Evolutionary conservation across 2,888 invertebrate genomes (phyloP).

Genomic region (Encarsia formosa): DNA sequence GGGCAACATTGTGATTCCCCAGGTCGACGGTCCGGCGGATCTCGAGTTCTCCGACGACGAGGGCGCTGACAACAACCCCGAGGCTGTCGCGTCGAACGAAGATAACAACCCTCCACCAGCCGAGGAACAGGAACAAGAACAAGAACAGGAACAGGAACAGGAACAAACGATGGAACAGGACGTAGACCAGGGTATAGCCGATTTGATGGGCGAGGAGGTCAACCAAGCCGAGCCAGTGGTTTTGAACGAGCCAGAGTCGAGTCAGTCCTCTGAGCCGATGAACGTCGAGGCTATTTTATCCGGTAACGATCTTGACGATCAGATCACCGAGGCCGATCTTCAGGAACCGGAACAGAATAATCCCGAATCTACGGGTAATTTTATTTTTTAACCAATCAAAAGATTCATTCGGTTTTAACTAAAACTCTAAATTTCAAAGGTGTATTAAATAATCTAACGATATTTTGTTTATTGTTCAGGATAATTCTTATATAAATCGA

Average conservation of each 20-base stretch:
- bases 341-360: too few relatives aligned
- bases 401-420: too few relatives aligned
- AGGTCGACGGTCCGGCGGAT: constrained; percentile 46
- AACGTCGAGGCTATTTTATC: constrained; percentile 26
- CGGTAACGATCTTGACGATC: constrained; percentile 20
- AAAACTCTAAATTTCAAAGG: too few relatives aligned
- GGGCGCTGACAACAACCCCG: constrained; percentile 24
- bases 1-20: constrained; percentile 47
- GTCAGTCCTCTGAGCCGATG: constrained; percentile 16
- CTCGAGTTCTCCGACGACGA: constrained; percentile 42
- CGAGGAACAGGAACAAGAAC: constrained; percentile 20
- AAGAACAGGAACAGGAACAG: constrained; percentile 1
- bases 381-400: too few relatives aligned
- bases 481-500: too few relatives aligned
- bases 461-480: too few relatives aligned
- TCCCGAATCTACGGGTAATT: too few relatives aligned
- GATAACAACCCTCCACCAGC: constrained; percentile 10
- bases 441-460: too few relatives aligned
- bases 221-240: constrained; percentile 1
- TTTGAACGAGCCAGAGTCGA: background rate
- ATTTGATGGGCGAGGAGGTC: constrained; percentile 13
- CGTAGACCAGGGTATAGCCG: constrained; percentile 21
- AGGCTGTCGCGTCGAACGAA: constrained; percentile 12
- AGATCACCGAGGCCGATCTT: too few relatives aligned
- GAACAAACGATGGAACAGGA: constrained; percentile 36